phyloP scores from a whole-genome alignment of 2,113 vertebrate genomes.

The Phoenicopterus ruber region DNA sequence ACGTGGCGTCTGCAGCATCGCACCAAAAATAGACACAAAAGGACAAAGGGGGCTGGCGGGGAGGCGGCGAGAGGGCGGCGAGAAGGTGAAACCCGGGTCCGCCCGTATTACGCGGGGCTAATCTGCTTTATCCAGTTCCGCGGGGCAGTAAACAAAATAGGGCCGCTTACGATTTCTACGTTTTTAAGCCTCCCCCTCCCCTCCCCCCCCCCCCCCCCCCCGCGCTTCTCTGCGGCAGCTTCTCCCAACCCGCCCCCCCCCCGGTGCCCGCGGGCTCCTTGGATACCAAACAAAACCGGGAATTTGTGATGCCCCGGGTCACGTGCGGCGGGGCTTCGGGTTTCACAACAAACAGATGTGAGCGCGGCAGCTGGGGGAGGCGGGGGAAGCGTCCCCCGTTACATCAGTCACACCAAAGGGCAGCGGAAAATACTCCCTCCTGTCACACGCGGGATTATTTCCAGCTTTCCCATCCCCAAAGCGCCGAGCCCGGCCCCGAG shows the following conservation, averaged over 20 bases:
- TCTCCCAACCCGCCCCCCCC: background rate
- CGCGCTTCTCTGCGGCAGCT: background rate
- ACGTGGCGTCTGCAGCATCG: conserved; percentile 73
- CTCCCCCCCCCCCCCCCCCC: background rate
- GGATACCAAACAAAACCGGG: conserved; percentile 80
- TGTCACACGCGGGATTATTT: background rate
- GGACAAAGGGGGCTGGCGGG: conserved; percentile 62
- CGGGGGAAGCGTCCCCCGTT: background rate
- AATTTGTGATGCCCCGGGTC: conserved; percentile 75
- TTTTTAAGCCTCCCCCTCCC: background rate
- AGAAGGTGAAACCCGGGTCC: conserved; percentile 56
- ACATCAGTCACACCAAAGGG: background rate
- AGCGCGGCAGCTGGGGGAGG: conserved; percentile 58
- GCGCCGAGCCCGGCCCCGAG: background rate
- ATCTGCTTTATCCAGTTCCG: conserved; percentile 33
- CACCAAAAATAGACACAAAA: conserved; percentile 78
- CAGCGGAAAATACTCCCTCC: background rate
- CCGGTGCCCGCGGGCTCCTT: conserved; percentile 60
- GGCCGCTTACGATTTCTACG: background rate
- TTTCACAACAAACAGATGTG: conserved; percentile 98
- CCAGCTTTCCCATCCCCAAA: background rate
- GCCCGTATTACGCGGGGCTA: conserved; percentile 23
- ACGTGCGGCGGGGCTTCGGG: conserved; percentile 78
- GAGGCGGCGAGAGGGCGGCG: background rate
- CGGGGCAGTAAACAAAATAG: conserved; percentile 23